Conservation (phyloP, 2,888 invertebrate genomes). For the Agriopis aurantiaria region DNA sequence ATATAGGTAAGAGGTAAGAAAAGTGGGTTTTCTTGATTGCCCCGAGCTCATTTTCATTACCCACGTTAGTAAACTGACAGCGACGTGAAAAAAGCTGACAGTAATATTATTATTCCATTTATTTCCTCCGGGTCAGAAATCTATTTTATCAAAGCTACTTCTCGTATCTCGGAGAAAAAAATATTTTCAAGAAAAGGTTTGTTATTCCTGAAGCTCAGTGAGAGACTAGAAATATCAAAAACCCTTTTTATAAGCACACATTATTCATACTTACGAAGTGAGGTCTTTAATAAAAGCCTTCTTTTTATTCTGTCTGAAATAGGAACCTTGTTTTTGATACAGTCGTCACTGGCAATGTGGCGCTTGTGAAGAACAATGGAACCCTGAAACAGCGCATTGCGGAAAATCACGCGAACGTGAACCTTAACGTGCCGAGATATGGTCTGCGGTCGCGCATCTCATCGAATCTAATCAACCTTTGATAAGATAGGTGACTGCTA, state of each 20-base stretch:
- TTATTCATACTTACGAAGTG: slow-evolving; percentile 31
- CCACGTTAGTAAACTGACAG: background rate
- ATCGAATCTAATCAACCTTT: no score
- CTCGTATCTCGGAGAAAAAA: slow-evolving; percentile 6
- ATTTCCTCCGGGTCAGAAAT: slow-evolving; percentile 5
- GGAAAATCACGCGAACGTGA: no score
- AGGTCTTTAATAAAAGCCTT: slow-evolving; percentile 17
- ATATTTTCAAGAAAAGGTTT: slow-evolving; percentile 10
- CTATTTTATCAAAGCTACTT: slow-evolving; percentile 7
- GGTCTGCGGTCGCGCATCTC: no score
- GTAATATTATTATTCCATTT: slow-evolving; percentile 10
- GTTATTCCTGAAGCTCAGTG: slow-evolving; percentile 8
- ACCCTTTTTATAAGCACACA: slow-evolving; percentile 25
- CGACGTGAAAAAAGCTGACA: slow-evolving; percentile 2
- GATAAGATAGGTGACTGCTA: no score
- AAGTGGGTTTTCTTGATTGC: slow-evolving; percentile 8
- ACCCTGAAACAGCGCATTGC: no score
- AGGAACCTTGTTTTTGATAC: slow-evolving; percentile 1
- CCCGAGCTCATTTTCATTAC: slow-evolving; percentile 7
- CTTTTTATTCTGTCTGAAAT: slow-evolving; percentile 21
- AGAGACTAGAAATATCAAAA: slow-evolving; percentile 21
- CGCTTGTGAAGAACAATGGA: no score
- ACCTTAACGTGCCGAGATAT: no score
- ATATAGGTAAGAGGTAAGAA: slow-evolving; percentile 3
- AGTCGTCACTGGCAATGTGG: background rate